Evolutionary conservation across 2,888 invertebrate species (phyloP).

Genomic region (Magallana nippona): DNA sequence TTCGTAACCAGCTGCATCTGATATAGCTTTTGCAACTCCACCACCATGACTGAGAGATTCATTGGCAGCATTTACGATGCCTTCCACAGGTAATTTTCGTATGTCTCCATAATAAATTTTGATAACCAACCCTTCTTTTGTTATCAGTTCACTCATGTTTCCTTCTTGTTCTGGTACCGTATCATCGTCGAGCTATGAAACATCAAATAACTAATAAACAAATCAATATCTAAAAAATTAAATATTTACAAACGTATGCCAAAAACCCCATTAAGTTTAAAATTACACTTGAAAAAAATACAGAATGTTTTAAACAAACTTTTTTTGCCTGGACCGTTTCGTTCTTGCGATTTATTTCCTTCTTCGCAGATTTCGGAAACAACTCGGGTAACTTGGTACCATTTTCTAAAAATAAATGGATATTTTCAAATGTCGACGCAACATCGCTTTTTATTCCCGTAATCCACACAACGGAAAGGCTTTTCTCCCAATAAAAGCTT

Average conservation of each 20-base stretch:
- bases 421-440: background rate
- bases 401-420: background rate
- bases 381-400: background rate
- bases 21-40: slow-evolving; percentile 56
- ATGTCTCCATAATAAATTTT: slow-evolving; percentile 54
- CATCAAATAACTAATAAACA: background rate
- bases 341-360: background rate
- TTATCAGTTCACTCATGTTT: background rate
- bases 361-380: background rate
- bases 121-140: slow-evolving; percentile 47
- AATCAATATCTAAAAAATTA: background rate
- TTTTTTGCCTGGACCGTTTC: background rate
- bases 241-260: too few relatives aligned
- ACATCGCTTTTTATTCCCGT: background rate
- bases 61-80: slow-evolving; percentile 60
- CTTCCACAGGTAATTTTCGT: slow-evolving; percentile 48
- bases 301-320: background rate
- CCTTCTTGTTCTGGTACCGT: background rate
- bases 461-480: background rate
- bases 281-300: too few relatives aligned
- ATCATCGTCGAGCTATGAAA: background rate
- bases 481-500: background rate
- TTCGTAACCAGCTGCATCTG: slow-evolving; percentile 51
- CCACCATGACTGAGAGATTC: slow-evolving; percentile 54
- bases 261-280: too few relatives aligned